Conservation (phyloP, 2,797 vertebrate species). For the Alca torda region DNA sequence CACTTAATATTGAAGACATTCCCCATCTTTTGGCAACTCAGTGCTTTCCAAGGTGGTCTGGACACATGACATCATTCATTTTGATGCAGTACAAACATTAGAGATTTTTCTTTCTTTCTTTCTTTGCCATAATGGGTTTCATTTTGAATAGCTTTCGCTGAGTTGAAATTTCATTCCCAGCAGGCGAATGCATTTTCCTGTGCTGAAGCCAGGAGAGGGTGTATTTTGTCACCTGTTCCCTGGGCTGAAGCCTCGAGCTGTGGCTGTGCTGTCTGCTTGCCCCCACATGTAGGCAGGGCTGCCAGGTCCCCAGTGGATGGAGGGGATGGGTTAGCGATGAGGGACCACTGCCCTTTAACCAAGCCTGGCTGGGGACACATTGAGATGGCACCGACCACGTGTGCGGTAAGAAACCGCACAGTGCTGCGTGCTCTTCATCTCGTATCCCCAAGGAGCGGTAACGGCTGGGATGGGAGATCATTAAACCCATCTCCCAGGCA, state of each 20-base stretch:
- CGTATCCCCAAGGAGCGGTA: not conserved
- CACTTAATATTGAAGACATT: not conserved
- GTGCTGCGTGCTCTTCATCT: not conserved
- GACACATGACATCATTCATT: not conserved
- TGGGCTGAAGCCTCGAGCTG: not conserved
- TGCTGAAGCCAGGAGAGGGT: not conserved
- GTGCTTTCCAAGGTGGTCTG: not conserved
- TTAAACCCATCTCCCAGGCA: not conserved
- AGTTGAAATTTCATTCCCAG: not conserved
- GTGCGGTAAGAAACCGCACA: not conserved
- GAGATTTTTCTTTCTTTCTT: not conserved
- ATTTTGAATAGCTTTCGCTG: not conserved
- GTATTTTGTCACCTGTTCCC: not conserved
- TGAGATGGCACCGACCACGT: not conserved
- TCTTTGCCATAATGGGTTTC: not conserved
- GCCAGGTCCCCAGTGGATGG: fast-evolving
- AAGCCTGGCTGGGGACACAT: not conserved
- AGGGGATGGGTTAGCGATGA: fast-evolving
- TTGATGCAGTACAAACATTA: not conserved
- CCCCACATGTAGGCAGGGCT: fast-evolving
- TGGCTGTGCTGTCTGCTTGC: fast-evolving
- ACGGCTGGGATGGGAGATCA: fast-evolving
- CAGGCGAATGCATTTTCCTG: not conserved
- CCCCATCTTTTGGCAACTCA: not conserved
- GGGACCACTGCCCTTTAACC: not conserved